Evolutionary conservation across 2,888 invertebrate species (phyloP), one percentile per base, ranked within the genome.

Genomic region (Tenthredo amoena): DNA sequence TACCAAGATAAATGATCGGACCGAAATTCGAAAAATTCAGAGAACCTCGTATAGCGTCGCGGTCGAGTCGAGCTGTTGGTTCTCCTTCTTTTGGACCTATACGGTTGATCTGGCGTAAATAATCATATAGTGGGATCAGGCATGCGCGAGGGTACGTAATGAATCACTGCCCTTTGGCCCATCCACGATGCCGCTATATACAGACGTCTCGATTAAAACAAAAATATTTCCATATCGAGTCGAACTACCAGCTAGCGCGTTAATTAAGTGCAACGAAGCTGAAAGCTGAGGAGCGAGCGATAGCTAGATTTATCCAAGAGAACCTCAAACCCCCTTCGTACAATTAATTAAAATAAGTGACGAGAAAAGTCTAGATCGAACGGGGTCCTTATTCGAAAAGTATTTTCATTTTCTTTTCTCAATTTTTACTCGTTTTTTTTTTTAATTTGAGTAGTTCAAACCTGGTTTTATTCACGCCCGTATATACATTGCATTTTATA

Each of bases 1-100:
- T 83, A 83, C 71, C 65, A 83, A 83, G 83, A 83, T 83, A 83
- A 83, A 83, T 71, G 83, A 83, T 83, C 83, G 68, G 65, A 43
- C 26, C 68, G 71, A 83, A 83, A 83, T 83, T 83, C 83, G 43
- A 83, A 83, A 83, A 83, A 83, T 83, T 65, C 55, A 21, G 83
- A 50, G 68, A 68, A 37, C 40, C 37, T 62, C 62, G 50, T 37
- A 34, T 6, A 18, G 1, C 72, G 72, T 37, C 40, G 77, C 31
- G 50, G 40, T 21, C 3, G 40, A 74, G 43, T n/a, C 47, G 47
- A 47, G 31, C 31, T 34, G 55, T 34, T 50, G 77, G 34, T 21
- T 18, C 77, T 26, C 7, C 50, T 50, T 15, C 7, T 31, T 6
- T 43, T 21, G 40, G n/a, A 40, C 21, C 40, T 40, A 72, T 43